phyloP scores from a whole-genome alignment of 2,797 vertebrate genomes.

The Kryptopterus vitreolus region DNA sequence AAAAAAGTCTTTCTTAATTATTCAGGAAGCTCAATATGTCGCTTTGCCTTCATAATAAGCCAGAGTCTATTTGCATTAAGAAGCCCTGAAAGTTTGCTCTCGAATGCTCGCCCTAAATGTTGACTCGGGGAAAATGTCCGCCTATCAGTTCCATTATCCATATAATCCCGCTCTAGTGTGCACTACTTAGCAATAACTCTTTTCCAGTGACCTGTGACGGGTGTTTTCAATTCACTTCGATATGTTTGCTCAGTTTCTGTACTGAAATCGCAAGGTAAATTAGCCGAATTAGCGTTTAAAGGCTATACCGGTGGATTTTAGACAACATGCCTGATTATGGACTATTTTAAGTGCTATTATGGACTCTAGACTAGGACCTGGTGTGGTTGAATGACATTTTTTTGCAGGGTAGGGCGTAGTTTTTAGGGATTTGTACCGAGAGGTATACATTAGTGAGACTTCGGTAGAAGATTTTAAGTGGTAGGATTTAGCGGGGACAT shows the following conservation, averaged over 20 bases:
- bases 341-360: neutral
- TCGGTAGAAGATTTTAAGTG: no score
- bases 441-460: no score
- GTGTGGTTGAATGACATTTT: no score
- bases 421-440: no score
- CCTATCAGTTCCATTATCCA: neutral
- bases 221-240: neutral
- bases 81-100: slow-evolving; percentile 20
- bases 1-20: slow-evolving; percentile 14
- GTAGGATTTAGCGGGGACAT: no score
- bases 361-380: neutral
- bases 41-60: slow-evolving; percentile 9
- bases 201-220: neutral
- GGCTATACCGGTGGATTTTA: neutral
- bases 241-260: neutral
- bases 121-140: slow-evolving; percentile 3
- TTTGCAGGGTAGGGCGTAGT: no score
- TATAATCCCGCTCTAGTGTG: neutral
- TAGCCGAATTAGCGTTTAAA: neutral
- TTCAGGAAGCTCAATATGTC: slow-evolving; percentile 13
- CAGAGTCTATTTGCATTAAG: slow-evolving; percentile 14
- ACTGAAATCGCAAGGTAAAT: neutral
- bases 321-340: neutral
- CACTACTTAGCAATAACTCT: neutral
- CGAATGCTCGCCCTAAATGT: slow-evolving; percentile 6